A percentile compares a stretch with the other conserved stretches of the same genome.
Evolutionary conservation across 1,140 invertebrate genomes (phyloP).

Genomic region (Drosophila repleta): DNA sequence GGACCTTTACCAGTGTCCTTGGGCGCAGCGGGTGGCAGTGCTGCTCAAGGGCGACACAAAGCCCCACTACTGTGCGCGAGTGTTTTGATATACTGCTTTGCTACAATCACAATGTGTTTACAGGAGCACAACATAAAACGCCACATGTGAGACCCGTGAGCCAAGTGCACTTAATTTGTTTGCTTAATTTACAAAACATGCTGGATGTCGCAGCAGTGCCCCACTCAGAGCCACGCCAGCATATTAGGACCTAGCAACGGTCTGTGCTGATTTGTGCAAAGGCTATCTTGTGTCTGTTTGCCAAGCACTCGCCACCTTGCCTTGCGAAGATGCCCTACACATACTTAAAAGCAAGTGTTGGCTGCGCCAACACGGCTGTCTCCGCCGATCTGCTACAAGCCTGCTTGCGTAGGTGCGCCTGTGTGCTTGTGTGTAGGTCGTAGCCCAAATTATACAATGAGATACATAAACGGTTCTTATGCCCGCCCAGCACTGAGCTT

Average conservation of each 20-base stretch:
- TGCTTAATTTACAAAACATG: conserved; percentile 83
- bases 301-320: conserved; percentile 27
- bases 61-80: conserved; percentile 17
- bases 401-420: background rate
- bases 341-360: conserved; percentile 33
- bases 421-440: conserved; percentile 33
- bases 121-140: conserved; percentile 59
- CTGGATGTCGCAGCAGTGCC: conserved; percentile 51
- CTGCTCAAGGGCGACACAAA: conserved; percentile 57
- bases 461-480: conserved; percentile 25
- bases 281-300: conserved; percentile 40
- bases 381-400: background rate
- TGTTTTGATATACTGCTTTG: conserved; percentile 73
- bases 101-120: conserved; percentile 82
- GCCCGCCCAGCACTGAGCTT: background rate
- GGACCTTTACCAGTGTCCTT: conserved; percentile 55
- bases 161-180: conserved; percentile 83
- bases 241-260: conserved; percentile 19
- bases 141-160: conserved; percentile 51
- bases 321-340: conserved; percentile 28
- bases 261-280: conserved; percentile 22
- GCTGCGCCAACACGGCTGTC: conserved; percentile 17
- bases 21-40: conserved; percentile 25
- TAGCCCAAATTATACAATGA: conserved; percentile 61
- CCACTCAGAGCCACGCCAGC: conserved; percentile 31